A percentile compares a stretch with the other conserved stretches of the same genome.
These are phyloP conservation scores for Nesospiza acunhae DNA, from an alignment of 2,113 vertebrate species.

Conservation along the genomic window DNA sequence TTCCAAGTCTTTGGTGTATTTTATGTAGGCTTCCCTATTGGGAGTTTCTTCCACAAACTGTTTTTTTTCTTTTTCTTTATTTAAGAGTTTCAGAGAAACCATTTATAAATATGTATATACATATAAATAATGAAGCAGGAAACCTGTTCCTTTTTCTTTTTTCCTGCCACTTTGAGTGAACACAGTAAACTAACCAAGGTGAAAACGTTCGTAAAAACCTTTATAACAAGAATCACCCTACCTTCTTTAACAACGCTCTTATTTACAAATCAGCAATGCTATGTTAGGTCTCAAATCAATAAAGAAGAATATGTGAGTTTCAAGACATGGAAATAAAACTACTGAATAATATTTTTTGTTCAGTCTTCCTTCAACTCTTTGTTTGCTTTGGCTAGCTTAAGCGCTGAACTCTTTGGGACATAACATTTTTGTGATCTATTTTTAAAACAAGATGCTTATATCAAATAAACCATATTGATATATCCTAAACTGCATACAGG, in stretches of 20 bases:
- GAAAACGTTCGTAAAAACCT: neutral
- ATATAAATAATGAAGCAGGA: constrained; percentile 52
- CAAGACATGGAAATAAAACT: neutral
- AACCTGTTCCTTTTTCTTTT: neutral
- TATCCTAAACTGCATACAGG: neutral
- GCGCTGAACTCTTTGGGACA: neutral
- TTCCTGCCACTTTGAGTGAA: neutral
- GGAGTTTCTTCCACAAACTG: neutral
- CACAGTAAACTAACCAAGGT: neutral
- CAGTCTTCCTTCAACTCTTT: neutral
- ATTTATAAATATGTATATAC: constrained; percentile 50
- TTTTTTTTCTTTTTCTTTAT: neutral
- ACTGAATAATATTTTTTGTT: neutral
- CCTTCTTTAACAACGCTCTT: neutral
- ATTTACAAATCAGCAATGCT: neutral
- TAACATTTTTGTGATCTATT: constrained; percentile 17
- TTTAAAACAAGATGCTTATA: neutral
- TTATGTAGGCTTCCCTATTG: neutral
- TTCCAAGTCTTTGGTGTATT: neutral
- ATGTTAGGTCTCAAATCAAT: neutral
- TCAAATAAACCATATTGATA: neutral
- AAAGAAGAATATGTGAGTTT: neutral
- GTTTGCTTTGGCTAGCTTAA: constrained; percentile 15
- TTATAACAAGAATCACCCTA: neutral
- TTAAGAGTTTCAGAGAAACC: neutral